Conservation (phyloP, 92 coral and sea anemone species). For the Plumapathes pennacea region DNA sequence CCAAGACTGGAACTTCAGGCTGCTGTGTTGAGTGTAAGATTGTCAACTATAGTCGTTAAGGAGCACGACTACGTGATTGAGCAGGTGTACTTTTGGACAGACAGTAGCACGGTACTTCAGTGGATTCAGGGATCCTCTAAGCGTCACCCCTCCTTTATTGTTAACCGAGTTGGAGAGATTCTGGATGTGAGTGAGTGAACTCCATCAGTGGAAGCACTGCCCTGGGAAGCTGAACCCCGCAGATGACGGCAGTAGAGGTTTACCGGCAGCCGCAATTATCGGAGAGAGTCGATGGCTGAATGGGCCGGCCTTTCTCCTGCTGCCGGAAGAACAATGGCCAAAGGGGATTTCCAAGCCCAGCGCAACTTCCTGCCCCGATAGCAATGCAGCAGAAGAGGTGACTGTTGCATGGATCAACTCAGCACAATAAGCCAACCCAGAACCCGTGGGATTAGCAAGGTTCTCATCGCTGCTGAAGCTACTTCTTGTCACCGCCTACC, state of each 20-base stretch:
- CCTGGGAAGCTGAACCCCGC: constrained; percentile 22
- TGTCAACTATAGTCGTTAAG: constrained; percentile 16
- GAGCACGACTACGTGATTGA: constrained; percentile 35
- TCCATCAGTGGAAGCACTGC: constrained; percentile 15
- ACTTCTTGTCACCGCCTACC: constrained; percentile 12
- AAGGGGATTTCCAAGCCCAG: constrained; percentile 17
- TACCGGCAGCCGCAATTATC: constrained; percentile 5
- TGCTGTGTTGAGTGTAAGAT: constrained; percentile 29
- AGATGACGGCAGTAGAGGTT: constrained; percentile 46
- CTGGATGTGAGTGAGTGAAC: constrained; percentile 8
- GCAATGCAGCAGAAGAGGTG: not conserved
- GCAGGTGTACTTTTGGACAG: constrained; percentile 29
- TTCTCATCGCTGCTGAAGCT: constrained; percentile 21
- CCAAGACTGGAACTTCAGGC: constrained; percentile 51
- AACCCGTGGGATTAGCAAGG: constrained; percentile 1
- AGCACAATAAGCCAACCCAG: not conserved
- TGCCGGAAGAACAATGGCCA: constrained; percentile 22
- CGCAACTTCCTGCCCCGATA: not conserved
- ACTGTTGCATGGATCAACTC: not conserved
- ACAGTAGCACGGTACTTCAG: constrained; percentile 45
- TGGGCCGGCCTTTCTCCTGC: constrained; percentile 50
- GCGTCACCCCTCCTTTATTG: constrained; percentile 26
- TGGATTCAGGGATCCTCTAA: constrained; percentile 27
- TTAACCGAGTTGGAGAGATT: constrained; percentile 10
- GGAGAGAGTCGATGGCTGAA: constrained; percentile 36